These are phyloP conservation scores for Chanos chanos DNA, from an alignment of 2,797 vertebrate species.

Conservation along the genomic window DNA sequence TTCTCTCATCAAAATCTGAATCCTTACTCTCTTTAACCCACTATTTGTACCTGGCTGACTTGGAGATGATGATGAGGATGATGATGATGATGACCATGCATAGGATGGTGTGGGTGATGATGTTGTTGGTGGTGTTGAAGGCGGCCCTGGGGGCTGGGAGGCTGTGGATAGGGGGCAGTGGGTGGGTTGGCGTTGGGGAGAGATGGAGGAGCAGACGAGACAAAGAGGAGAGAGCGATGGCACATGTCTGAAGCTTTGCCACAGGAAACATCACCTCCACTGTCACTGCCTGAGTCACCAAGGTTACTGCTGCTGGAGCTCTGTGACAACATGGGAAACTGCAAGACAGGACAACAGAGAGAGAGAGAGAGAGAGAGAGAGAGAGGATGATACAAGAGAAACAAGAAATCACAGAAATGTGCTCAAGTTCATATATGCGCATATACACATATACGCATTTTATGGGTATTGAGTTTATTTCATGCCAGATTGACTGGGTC, in stretches of 20 bases:
- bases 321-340: slow-evolving; percentile 75
- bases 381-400: background rate
- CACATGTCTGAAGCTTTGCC: slow-evolving; percentile 67
- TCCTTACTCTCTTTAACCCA: too few species aligned
- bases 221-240: slow-evolving; percentile 70
- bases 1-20: too few species aligned
- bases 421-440: too few species aligned
- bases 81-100: slow-evolving; percentile 68
- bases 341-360: slow-evolving; percentile 2
- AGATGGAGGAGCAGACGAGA: slow-evolving; percentile 63
- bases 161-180: slow-evolving; percentile 62
- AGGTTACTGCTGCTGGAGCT: slow-evolving; percentile 69
- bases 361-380: background rate
- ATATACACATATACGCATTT: too few species aligned
- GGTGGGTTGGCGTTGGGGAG: slow-evolving; percentile 54
- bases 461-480: too few species aligned
- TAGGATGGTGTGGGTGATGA: slow-evolving; percentile 65
- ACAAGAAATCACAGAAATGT: background rate
- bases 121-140: slow-evolving; percentile 73
- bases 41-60: slow-evolving; percentile 65
- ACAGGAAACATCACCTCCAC: slow-evolving; percentile 70
- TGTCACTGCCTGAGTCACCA: slow-evolving; percentile 75
- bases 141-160: slow-evolving; percentile 69
- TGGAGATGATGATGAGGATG: slow-evolving; percentile 66
- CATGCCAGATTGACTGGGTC: too few species aligned